Percentiles rank a stretch among this genome's conserved stretches.
phyloP scores from a whole-genome alignment of 2,888 invertebrate species.

The Elmis aenea region DNA sequence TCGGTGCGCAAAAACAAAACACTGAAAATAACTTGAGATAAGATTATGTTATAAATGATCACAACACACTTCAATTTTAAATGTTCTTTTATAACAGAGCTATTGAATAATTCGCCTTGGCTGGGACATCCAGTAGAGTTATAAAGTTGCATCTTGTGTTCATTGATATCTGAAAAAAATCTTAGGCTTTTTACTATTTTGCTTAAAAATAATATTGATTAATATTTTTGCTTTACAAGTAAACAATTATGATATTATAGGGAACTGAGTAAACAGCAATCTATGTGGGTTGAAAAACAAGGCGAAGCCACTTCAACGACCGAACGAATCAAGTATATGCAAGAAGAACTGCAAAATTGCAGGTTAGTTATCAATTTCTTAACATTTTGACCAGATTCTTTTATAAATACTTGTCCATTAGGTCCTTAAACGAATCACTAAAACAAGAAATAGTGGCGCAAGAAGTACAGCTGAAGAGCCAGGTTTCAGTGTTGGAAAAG shows the following conservation, averaged over 20 bases:
- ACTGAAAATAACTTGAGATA: too few relatives aligned
- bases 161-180: too few relatives aligned
- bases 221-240: too few relatives aligned
- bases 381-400: conserved; percentile 1
- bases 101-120: too few relatives aligned
- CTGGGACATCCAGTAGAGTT: too few relatives aligned
- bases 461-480: conserved; percentile 63
- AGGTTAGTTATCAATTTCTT: conserved; percentile 55
- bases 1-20: too few relatives aligned
- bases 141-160: too few relatives aligned
- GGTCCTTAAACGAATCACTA: conserved; percentile 56
- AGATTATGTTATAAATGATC: too few relatives aligned
- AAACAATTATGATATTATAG: conserved; percentile 52
- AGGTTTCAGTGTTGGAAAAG: conserved; percentile 73
- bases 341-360: conserved; percentile 73
- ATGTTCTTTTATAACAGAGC: too few relatives aligned
- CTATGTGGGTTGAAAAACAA: conserved; percentile 73
- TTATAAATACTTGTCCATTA: conserved; percentile 25
- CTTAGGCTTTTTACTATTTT: too few relatives aligned
- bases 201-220: too few relatives aligned
- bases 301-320: conserved; percentile 77
- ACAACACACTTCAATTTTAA: too few relatives aligned
- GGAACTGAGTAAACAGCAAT: conserved; percentile 70
- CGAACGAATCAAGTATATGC: conserved; percentile 70
- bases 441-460: conserved; percentile 84